phyloP scores from a whole-genome alignment of 2,113 vertebrate genomes.

The Pygoscelis antarcticus region DNA sequence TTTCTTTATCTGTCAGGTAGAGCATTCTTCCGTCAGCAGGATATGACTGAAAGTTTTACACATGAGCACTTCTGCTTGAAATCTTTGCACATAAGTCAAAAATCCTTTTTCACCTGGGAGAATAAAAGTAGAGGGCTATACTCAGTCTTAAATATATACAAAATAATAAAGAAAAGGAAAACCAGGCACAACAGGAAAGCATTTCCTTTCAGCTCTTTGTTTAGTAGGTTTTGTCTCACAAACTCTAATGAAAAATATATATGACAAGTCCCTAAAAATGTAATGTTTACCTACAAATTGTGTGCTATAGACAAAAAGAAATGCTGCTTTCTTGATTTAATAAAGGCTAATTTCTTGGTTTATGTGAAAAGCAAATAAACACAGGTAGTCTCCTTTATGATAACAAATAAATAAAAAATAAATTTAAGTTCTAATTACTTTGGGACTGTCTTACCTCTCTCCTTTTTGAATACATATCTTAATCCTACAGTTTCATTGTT shows the following conservation, averaged over 20 bases:
- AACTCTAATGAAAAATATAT: background rate
- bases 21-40: background rate
- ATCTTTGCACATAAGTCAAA: background rate
- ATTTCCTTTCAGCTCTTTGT: background rate
- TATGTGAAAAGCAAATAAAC: background rate
- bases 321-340: background rate
- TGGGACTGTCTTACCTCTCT: background rate
- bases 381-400: background rate
- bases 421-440: background rate
- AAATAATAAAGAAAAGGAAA: background rate
- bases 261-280: background rate
- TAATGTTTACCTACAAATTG: background rate
- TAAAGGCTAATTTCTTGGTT: background rate
- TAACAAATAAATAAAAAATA: background rate
- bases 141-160: background rate
- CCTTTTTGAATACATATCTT: background rate
- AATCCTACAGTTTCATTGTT: background rate
- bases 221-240: background rate
- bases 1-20: background rate
- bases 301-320: background rate
- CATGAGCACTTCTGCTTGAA: background rate
- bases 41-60: background rate
- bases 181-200: background rate
- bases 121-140: background rate
- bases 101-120: background rate